phyloP scores from a whole-genome alignment of 2,113 vertebrate species.

The Artemisiospiza belli region DNA sequence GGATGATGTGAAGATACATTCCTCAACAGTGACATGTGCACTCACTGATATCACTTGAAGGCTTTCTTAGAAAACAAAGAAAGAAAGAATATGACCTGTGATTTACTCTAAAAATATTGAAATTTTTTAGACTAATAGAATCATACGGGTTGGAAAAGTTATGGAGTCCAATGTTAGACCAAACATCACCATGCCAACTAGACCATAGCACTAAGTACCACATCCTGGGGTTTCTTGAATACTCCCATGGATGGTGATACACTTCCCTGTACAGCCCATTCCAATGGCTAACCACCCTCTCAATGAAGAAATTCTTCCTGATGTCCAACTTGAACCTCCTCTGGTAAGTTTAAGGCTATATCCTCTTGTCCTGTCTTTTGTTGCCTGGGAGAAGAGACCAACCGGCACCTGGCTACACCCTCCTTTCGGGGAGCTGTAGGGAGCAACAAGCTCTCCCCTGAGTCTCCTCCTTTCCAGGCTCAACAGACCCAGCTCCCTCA shows the following conservation, averaged over 20 bases:
- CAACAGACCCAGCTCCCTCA: background rate
- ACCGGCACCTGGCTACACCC: too few relatives aligned
- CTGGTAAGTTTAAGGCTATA: background rate
- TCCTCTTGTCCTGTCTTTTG: background rate
- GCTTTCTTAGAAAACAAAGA: background rate
- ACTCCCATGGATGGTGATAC: background rate
- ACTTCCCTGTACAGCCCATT: background rate
- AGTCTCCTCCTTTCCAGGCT: background rate
- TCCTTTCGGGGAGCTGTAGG: background rate
- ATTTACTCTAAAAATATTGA: background rate
- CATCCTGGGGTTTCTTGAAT: background rate
- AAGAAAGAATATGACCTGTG: background rate
- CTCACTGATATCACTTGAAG: background rate
- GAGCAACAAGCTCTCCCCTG: background rate
- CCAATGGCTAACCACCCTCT: background rate
- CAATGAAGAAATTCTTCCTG: background rate
- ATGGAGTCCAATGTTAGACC: fast-evolving
- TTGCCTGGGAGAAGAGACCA: background rate
- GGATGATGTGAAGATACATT: background rate
- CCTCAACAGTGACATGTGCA: background rate
- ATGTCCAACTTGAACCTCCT: background rate
- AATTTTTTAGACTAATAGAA: background rate
- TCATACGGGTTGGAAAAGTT: background rate
- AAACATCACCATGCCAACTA: background rate
- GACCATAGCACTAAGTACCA: background rate